Evolutionary conservation across 2,113 vertebrate species (phyloP).

Genomic region (Cochlearius cochlearius): DNA sequence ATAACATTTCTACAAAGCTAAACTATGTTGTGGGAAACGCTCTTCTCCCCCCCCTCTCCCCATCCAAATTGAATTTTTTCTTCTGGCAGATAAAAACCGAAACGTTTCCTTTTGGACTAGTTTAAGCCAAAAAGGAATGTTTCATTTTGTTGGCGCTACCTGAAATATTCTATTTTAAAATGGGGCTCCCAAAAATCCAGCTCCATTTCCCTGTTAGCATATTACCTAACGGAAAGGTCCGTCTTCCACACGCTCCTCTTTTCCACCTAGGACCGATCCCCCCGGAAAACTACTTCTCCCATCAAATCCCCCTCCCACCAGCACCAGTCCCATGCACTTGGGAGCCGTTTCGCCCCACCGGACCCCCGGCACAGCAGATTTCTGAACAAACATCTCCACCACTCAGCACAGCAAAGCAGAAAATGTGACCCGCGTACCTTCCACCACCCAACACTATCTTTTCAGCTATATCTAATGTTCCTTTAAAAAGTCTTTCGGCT

Average conservation of each 20-base stretch:
- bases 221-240: not conserved
- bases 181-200: not conserved
- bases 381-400: not conserved
- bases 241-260: not conserved
- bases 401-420: not conserved
- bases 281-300: not conserved
- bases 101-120: not conserved
- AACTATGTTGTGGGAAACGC: not conserved
- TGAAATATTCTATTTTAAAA: not conserved
- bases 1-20: not conserved
- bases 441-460: not conserved
- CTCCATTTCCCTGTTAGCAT: not conserved
- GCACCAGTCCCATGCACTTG: accelerated
- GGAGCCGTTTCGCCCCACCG: not conserved
- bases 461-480: not conserved
- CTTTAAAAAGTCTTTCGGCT: not conserved
- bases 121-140: not conserved
- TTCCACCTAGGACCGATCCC: not conserved
- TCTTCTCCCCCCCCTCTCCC: no score
- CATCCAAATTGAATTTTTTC: not conserved
- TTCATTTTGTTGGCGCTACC: not conserved
- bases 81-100: not conserved
- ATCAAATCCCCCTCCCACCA: not conserved
- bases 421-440: accelerated
- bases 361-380: not conserved